These are phyloP conservation scores for Dendrolimus punctatus DNA, from an alignment of 1,140 invertebrate genomes.

Conservation along the genomic window DNA sequence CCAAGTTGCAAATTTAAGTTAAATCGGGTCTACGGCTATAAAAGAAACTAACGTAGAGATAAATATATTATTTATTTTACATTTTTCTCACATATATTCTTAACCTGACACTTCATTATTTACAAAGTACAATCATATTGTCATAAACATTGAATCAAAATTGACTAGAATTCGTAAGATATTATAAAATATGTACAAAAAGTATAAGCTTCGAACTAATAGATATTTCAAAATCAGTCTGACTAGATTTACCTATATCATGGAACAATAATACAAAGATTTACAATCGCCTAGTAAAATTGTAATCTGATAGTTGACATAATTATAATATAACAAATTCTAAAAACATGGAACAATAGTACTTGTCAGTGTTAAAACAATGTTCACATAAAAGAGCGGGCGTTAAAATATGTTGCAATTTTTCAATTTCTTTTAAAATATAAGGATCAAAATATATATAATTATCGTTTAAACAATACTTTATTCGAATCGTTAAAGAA, in stretches of 20 bases:
- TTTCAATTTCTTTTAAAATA: too few relatives aligned
- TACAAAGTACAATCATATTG: conserved; percentile 66
- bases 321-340: too few relatives aligned
- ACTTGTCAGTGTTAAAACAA: too few relatives aligned
- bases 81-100: conserved; percentile 46
- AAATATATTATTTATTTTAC: conserved; percentile 53
- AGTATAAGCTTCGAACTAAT: conserved; percentile 53
- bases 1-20: background rate
- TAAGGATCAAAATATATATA: too few relatives aligned
- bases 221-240: conserved; percentile 35
- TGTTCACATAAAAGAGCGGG: too few relatives aligned
- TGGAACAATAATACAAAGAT: conserved; percentile 20
- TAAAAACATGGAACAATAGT: too few relatives aligned
- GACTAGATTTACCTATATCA: conserved; percentile 40
- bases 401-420: too few relatives aligned
- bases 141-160: conserved; percentile 66
- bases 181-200: conserved; percentile 63
- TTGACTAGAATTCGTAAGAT: conserved; percentile 57
- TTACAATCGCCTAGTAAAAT: conserved; percentile 9
- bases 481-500: too few relatives aligned
- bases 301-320: too few relatives aligned
- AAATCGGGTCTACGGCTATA: background rate
- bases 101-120: conserved; percentile 34
- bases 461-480: too few relatives aligned
- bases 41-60: conserved; percentile 35